Base-by-base conservation (phyloP, 2,888 invertebrate genomes). In the Drosophila hamatofila region DNA sequence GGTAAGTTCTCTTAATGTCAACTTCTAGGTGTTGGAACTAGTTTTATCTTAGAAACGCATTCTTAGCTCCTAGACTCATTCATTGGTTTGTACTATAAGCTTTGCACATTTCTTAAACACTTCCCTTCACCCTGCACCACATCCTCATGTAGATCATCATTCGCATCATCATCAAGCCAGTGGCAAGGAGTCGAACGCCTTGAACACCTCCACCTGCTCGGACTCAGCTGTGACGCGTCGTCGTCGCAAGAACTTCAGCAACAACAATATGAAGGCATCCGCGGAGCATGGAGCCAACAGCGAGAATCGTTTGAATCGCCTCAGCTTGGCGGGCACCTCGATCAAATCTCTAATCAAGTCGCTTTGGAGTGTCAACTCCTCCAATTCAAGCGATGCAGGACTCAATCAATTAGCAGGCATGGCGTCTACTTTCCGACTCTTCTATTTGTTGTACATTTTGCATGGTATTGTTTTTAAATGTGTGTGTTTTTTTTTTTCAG, bases 401-500 rank as follows among this genome's bases (percentile, higher is more conserved):
- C 94, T 97, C 90, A 97, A 97, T 94, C 97, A 96, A 93, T 94
- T 97, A 90, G 94, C 96, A 96, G 95, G 95, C 95, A 95, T 93
- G 95, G 91, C 78, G 74, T 60, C 72, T 21, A 54, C 33, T 65
- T 33, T 37, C 7, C 42, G 33, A 41, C 30, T 42, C 14, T 16
- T 30, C 12, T 14, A 18, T 21, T 59, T 42, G 35, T 23, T 61
- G 52, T 25, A 21, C 41, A 71, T 35, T 9, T 14, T 41, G 64
- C 51, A 65, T 42, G 55, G 0, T 39, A 56, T 76, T 61, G 16
- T 25, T 12, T 14, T 39, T n/a, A 33, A 30, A n/a, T n/a, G n/a
- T n/a, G n/a, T n/a, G 11, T 30, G 7, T 30, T 2, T 14, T 8
- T 18, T 16, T n/a, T 41, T 33, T 3, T 23, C 12, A 48, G 12